phyloP scores from a whole-genome alignment of 1,140 invertebrate genomes.

The Apolygus lucorum region DNA sequence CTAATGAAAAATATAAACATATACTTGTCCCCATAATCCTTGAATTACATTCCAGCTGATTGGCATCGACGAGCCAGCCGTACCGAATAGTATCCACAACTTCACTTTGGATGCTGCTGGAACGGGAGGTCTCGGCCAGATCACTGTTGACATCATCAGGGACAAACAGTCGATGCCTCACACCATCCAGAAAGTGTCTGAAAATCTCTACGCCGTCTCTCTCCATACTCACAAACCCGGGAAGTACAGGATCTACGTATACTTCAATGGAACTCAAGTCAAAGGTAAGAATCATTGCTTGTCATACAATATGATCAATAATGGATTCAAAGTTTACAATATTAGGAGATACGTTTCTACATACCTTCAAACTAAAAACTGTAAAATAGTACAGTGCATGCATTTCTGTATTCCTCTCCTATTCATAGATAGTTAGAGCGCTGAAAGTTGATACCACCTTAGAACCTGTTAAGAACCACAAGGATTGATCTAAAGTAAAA shows the following conservation, averaged over 20 bases:
- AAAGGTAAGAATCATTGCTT: constrained; percentile 57
- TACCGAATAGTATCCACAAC: constrained; percentile 55
- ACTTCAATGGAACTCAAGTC: constrained; percentile 93
- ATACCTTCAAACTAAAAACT: too few relatives aligned
- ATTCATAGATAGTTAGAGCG: too few relatives aligned
- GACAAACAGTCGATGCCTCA: constrained; percentile 75
- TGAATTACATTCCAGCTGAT: constrained; percentile 41
- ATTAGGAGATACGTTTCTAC: neutral
- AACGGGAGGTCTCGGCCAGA: constrained; percentile 78
- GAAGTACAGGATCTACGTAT: constrained; percentile 86
- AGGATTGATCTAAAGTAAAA: too few relatives aligned
- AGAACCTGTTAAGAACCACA: too few relatives aligned
- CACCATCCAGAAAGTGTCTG: constrained; percentile 69
- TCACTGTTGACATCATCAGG: constrained; percentile 80
- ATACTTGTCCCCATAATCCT: too few relatives aligned
- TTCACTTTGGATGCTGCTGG: constrained; percentile 75
- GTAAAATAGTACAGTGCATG: too few relatives aligned
- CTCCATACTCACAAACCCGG: constrained; percentile 83
- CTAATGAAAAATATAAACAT: too few relatives aligned
- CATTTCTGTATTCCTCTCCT: too few relatives aligned
- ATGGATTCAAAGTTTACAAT: neutral
- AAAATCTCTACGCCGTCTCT: constrained; percentile 74
- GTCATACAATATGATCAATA: too few relatives aligned
- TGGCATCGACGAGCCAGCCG: constrained; percentile 53
- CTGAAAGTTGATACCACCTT: too few relatives aligned